Conservation (phyloP, 2,888 invertebrate genomes). For the Gibbula magus region DNA sequence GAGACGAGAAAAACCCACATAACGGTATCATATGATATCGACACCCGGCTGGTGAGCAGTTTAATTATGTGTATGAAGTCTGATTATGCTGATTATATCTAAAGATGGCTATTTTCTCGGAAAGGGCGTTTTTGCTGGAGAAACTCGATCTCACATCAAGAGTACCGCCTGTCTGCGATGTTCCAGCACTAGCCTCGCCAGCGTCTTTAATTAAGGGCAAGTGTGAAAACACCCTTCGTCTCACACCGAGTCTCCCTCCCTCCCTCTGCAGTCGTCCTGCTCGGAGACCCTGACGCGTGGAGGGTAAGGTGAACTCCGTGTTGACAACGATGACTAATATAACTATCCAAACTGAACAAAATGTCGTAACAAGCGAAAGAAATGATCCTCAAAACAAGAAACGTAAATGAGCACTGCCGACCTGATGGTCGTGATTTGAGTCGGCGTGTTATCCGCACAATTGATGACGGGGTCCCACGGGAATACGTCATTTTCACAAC, state of each 20-base stretch:
- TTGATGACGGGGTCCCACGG: slow-evolving; percentile 3
- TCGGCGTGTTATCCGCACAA: not conserved
- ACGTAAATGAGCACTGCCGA: not conserved
- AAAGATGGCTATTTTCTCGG: not conserved
- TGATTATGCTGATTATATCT: slow-evolving; percentile 17
- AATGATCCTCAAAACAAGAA: not conserved
- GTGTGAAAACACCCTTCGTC: not conserved
- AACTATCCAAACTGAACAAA: not conserved
- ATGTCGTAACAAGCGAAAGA: not conserved
- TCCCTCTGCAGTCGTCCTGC: not conserved
- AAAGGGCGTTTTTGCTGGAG: not conserved
- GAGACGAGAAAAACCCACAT: slow-evolving; percentile 11
- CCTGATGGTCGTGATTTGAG: not conserved
- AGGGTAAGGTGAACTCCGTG: not conserved
- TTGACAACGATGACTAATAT: not conserved
- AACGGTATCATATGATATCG: slow-evolving; percentile 12
- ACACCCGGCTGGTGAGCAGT: not conserved
- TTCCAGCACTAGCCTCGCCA: not conserved
- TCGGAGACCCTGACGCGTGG: not conserved
- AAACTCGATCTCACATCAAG: not conserved
- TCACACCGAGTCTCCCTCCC: not conserved
- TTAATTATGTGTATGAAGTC: slow-evolving; percentile 15
- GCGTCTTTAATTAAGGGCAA: slow-evolving; percentile 5
- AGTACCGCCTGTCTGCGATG: slow-evolving; percentile 9
- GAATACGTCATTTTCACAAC: slow-evolving; percentile 15